A percentile compares a stretch with the other conserved stretches of the same genome.
Evolutionary conservation across 2,888 invertebrate species (phyloP).

Genomic region (Leptinotarsa juncta): DNA sequence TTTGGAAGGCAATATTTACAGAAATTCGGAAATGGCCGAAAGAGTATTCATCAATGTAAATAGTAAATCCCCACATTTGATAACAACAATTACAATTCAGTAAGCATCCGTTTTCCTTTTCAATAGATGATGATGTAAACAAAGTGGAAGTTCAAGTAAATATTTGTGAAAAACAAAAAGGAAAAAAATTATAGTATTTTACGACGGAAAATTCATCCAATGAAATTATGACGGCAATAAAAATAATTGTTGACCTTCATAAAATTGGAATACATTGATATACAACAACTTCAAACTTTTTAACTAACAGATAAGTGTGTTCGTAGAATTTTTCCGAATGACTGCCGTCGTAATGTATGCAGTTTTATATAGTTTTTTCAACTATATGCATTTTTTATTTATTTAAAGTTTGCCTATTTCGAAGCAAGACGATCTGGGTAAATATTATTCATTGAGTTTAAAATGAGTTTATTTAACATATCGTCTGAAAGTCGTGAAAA

Average conservation of each 20-base stretch:
- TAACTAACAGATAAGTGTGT: neutral
- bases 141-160: neutral
- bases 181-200: neutral
- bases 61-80: neutral
- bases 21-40: neutral
- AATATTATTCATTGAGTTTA: too few relatives aligned
- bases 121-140: constrained; percentile 1
- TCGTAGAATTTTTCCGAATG: neutral
- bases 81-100: neutral
- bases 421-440: too few relatives aligned
- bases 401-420: too few relatives aligned
- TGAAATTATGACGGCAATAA: constrained; percentile 7
- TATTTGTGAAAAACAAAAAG: neutral
- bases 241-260: neutral
- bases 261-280: neutral
- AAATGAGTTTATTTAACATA: too few relatives aligned
- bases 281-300: neutral
- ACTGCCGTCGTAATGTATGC: neutral
- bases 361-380: too few relatives aligned
- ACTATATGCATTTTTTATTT: too few relatives aligned
- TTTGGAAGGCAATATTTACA: too few relatives aligned
- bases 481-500: too few relatives aligned
- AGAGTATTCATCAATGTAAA: neutral
- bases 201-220: neutral
- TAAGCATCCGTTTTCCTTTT: neutral